Base-by-base conservation (phyloP, 2,888 invertebrate species). In the Frankliniella intonsa region DNA sequence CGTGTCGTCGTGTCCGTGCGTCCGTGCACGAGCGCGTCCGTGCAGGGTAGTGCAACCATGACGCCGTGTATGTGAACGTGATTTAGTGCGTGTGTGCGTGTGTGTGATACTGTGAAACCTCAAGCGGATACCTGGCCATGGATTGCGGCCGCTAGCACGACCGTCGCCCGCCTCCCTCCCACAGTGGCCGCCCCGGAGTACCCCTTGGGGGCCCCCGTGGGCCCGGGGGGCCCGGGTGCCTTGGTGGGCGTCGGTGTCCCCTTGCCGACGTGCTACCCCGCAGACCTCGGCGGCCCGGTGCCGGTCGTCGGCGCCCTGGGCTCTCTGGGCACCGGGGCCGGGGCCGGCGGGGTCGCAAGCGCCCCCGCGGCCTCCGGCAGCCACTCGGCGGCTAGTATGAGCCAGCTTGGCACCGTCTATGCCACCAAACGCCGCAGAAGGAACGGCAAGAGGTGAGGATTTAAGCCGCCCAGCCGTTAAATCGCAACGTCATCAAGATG, bases 351-450 rank as follows among this genome's bases (percentile, higher is more conserved):
- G 55, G 55, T 11, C 3, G 55, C 38, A 84, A 87, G 87, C 83
- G 87, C 88, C 84, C 87, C 87, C 86, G 87, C 88, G 85, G 86
- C 88, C 85, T 87, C 87, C 84, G 90, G 38, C 38, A 38, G 90
- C 10, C 69, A 76, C 69, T 76, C 69, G 22, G 69, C 69, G 22
- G 69, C 69, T 25, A 76, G 69, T 87, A 94, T 94, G 93, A 96
- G 95, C 90, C 97, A 97, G 88, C 92, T 97, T 87, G 96, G 97
- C 86, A 98, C 97, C 86, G 98, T 98, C 87, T 98, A 98, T 89
- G 98, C 98, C 86, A 98, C 98, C 86, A 98, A 98, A 90, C 90
- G 98, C 87, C 92, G 98, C 87, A 91, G 98, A 87, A 92, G 98
- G 88, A 98, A 97, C 90, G 97, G 97, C 85, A 98, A 98, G 91